phyloP scores from a whole-genome alignment of 30 jellyfish, hydroid and myxozoan genomes.

The Cassiopea andromeda region DNA sequence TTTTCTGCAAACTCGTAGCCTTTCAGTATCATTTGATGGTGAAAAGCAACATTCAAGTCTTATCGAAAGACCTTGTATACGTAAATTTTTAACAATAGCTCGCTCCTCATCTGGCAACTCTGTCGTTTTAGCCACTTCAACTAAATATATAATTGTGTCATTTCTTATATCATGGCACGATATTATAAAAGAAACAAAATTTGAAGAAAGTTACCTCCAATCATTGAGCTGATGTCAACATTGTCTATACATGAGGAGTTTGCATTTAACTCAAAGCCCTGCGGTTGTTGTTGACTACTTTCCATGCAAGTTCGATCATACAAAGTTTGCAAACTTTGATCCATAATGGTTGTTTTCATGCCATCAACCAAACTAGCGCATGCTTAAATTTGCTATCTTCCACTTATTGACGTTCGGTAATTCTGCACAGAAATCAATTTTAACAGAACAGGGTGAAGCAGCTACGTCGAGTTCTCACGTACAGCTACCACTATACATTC shows the following conservation, averaged over 20 bases:
- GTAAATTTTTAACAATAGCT: too few relatives aligned
- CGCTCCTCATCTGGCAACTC: too few relatives aligned
- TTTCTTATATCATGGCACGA: neutral
- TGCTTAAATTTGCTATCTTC: neutral
- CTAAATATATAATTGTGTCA: neutral
- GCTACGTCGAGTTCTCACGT: too few relatives aligned
- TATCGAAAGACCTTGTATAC: too few relatives aligned
- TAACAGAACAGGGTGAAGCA: too few relatives aligned
- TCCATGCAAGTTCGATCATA: neutral
- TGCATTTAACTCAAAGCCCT: neutral
- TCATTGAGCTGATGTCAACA: constrained; percentile 25
- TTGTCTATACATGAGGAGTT: constrained; percentile 2
- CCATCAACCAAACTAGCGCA: neutral
- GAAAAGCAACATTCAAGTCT: too few relatives aligned
- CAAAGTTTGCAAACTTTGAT: constrained; percentile 26
- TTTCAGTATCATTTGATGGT: too few relatives aligned
- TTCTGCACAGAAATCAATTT: too few relatives aligned
- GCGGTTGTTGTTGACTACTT: neutral
- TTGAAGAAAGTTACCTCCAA: constrained; percentile 15
- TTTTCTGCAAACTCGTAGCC: too few relatives aligned
- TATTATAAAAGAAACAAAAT: neutral
- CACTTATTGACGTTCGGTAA: too few relatives aligned
- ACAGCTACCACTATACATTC: neutral
- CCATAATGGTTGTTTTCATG: constrained; percentile 1
- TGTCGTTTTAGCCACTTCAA: too few relatives aligned